Base-by-base conservation (phyloP, 2,888 invertebrate genomes). In the Lycaena phlaeas region DNA sequence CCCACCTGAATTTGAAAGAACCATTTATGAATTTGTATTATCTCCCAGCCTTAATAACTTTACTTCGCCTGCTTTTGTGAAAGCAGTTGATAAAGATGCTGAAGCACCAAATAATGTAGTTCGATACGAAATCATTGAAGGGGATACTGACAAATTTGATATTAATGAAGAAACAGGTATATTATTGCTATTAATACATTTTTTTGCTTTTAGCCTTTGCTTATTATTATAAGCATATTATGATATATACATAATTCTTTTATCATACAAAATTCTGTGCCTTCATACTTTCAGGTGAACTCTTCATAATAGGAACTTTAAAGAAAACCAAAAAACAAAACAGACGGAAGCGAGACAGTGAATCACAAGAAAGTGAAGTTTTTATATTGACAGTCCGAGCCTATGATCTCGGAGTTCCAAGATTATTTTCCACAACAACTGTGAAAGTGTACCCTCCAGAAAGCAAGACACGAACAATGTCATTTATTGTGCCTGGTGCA, bases 71-170 rank as follows among this genome's bases (percentile, higher is more conserved):
- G 92, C 93, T n/a, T 85, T 91, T 54, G 88, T 95, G 41, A 93
- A 91, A 82, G 97, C 97, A 36, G 85, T 87, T 45, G 96, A 96
- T 69, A 89, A 87, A 59, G 96, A 96, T 68, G 89, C 93, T 12
- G 92, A 92, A 49, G 79, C 91, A 34, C 95, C 95, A 36, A 96
- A 96, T 71, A 95, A 95, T 70, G 87, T 91, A 61, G 89, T 96
- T 14, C 89, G 90, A 61, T 96, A 95, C 68, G 93, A 94, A 82
- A 86, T 96, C 38, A 87, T 92, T 51, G 89, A 90, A 58, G 93
- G 92, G 25, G 92, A 92, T 64, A 88, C 87, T 54, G 89, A 91
- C 50, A 91, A 92, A 65, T 92, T 95, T 66, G 74, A 88, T 14
- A 75, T 95, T 29, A 88, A 95, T 66, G 89, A 91, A 59, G 86